Conservation (phyloP, 2,888 invertebrate genomes). For the Netelia melanura region DNA sequence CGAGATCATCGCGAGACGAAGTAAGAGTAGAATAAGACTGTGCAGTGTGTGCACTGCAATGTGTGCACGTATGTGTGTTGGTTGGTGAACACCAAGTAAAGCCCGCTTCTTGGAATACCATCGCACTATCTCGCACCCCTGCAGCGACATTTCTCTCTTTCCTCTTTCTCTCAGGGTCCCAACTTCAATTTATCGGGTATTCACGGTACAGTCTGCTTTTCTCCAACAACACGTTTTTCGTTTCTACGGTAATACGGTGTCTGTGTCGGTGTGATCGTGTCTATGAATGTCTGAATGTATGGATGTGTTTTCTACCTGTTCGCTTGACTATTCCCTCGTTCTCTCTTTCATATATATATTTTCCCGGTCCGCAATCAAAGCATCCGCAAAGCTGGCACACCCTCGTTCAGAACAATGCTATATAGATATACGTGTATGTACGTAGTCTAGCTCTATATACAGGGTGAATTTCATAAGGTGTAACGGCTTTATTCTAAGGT, state of each 20-base stretch:
- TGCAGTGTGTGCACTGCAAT: background rate
- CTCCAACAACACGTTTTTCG: conserved; percentile 69
- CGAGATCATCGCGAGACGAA: conserved; percentile 23
- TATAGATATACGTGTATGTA: background rate
- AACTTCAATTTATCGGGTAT: conserved; percentile 74
- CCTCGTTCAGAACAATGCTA: conserved; percentile 1
- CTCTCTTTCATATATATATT: conserved; percentile 17
- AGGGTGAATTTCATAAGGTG: too few species aligned
- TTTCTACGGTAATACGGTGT: conserved; percentile 22
- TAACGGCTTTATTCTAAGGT: too few species aligned
- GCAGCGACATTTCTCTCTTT: background rate
- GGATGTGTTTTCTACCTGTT: conserved; percentile 31
- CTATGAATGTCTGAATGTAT: background rate
- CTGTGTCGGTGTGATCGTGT: too few species aligned
- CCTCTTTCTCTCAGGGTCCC: conserved; percentile 42
- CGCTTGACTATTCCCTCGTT: conserved; percentile 23
- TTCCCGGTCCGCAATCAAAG: conserved; percentile 52
- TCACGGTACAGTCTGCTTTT: conserved; percentile 67
- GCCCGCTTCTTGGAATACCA: conserved; percentile 27
- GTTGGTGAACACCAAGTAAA: conserved; percentile 34
- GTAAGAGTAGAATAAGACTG: background rate
- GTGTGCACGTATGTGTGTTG: conserved; percentile 21
- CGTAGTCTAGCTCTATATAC: background rate
- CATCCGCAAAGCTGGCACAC: conserved; percentile 9
- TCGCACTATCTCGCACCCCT: background rate